Conservation (phyloP, 2,113 vertebrate genomes). For the Ramphastos sulfuratus region DNA sequence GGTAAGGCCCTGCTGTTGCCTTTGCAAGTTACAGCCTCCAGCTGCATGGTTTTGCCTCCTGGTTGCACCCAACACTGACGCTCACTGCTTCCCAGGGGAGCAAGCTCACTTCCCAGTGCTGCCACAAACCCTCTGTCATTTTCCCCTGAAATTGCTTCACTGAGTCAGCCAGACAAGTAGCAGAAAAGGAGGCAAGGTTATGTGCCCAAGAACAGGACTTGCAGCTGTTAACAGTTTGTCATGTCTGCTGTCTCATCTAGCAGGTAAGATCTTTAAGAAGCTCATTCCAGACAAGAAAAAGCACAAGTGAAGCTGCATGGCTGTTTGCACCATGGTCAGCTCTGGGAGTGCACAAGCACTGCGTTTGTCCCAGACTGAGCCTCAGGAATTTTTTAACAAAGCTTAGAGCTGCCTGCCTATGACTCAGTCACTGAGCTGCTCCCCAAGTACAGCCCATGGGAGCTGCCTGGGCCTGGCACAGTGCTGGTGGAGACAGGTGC, state of each 20-base stretch:
- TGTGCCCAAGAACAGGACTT: neutral
- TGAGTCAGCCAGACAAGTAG: neutral
- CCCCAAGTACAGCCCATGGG: accelerated
- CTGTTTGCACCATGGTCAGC: neutral
- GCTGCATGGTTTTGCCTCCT: neutral
- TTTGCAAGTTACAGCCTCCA: neutral
- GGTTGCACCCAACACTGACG: accelerated
- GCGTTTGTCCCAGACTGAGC: neutral
- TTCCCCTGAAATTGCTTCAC: neutral
- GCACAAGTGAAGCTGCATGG: neutral
- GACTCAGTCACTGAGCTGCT: neutral
- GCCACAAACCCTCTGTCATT: neutral
- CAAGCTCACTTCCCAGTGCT: neutral
- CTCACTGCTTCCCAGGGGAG: accelerated
- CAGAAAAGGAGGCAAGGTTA: neutral
- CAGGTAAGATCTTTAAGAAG: neutral
- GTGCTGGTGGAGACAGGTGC: accelerated
- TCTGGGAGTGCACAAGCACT: neutral
- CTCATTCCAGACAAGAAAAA: accelerated
- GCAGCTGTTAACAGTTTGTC: neutral
- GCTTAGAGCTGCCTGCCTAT: neutral
- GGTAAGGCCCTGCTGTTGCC: neutral
- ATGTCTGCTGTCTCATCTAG: neutral
- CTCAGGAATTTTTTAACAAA: neutral
- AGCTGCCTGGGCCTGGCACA: accelerated